A percentile compares a stretch with the other conserved stretches of the same genome.
phyloP scores from a whole-genome alignment of 2,888 invertebrate species.

The Habrosyne pyritoides region DNA sequence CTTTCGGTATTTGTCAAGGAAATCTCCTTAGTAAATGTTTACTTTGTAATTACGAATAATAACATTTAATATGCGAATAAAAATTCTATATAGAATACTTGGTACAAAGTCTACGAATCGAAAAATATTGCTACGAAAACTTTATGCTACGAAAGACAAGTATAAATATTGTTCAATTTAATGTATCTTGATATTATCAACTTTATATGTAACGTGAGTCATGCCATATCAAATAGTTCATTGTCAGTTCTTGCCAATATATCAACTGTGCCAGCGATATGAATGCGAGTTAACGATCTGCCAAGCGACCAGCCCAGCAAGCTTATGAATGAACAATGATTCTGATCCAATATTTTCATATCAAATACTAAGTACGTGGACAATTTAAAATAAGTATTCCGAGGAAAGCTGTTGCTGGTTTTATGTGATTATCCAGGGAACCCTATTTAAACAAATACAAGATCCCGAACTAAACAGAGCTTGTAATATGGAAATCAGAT shows the following conservation, averaged over 20 bases:
- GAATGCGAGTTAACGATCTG: constrained; percentile 4
- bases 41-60: constrained; percentile 13
- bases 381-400: too few species aligned
- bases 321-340: constrained; percentile 1
- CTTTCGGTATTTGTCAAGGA: constrained; percentile 48
- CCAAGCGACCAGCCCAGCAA: neutral
- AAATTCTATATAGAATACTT: neutral
- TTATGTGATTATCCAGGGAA: too few species aligned
- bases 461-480: too few species aligned
- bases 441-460: too few species aligned
- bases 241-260: constrained; percentile 1
- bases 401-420: too few species aligned
- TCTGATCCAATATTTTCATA: neutral
- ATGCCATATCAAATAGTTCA: neutral
- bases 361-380: too few species aligned
- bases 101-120: neutral
- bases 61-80: neutral
- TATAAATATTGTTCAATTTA: neutral
- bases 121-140: neutral
- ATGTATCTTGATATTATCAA: neutral
- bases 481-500: too few species aligned
- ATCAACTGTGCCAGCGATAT: constrained; percentile 1
- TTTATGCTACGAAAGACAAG: neutral
- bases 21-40: constrained; percentile 35
- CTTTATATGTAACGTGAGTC: neutral